Percentiles rank a stretch among this genome's conserved stretches.
phyloP scores from a whole-genome alignment of 2,113 vertebrate species.

The Gyps fulvus region DNA sequence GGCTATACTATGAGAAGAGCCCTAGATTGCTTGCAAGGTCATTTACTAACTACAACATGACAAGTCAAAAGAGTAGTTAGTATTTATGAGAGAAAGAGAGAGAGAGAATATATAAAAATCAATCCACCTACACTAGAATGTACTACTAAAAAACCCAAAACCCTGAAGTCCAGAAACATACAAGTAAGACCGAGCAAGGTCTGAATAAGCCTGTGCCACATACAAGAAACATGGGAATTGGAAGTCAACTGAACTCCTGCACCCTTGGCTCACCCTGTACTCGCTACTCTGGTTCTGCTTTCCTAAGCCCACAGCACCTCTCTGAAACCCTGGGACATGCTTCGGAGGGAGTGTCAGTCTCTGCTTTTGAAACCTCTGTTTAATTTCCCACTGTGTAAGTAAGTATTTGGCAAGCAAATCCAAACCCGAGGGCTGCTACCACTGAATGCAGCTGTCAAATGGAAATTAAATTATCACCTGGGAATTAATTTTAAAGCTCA shows the following conservation, averaged over 20 bases:
- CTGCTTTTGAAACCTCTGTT: neutral
- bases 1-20: neutral
- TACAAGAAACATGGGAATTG: fast-evolving
- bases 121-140: neutral
- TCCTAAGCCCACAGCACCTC: neutral
- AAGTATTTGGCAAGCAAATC: neutral
- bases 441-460: neutral
- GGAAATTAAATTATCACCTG: neutral
- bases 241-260: neutral
- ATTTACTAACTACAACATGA: neutral
- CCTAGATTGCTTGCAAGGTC: neutral
- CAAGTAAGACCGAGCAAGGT: neutral
- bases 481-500: neutral
- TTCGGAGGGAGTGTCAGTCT: neutral
- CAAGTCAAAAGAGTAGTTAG: neutral
- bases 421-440: neutral
- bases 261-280: neutral
- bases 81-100: neutral
- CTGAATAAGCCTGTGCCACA: neutral
- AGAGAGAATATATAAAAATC: neutral
- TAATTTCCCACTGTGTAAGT: neutral
- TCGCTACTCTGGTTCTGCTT: neutral
- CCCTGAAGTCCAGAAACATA: fast-evolving
- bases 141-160: neutral
- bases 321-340: neutral